Evolutionary conservation across 2,888 invertebrate species (phyloP).

Genomic region (Drosophila lacicola): DNA sequence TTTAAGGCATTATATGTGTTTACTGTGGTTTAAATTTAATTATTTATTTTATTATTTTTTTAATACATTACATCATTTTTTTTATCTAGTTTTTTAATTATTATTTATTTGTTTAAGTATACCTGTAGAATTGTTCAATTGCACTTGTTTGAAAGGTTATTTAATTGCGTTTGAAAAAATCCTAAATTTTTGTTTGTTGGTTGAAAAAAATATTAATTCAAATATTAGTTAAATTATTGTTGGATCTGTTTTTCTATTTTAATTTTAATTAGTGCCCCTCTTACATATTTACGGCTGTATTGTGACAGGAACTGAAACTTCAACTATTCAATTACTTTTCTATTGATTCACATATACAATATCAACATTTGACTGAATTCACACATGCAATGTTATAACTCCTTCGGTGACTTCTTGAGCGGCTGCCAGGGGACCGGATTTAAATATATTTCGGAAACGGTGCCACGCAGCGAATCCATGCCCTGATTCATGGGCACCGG

Average conservation of each 20-base stretch:
- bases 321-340: conserved; percentile 12
- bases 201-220: no score
- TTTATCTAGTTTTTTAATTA: no score
- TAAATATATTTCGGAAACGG: conserved; percentile 80
- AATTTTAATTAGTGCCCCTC: not conserved
- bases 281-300: conserved; percentile 1
- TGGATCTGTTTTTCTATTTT: not conserved
- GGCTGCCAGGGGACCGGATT: conserved; percentile 82
- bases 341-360: conserved; percentile 4
- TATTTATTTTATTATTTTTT: no score
- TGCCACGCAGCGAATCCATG: conserved; percentile 82
- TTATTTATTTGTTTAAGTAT: no score
- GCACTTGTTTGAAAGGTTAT: no score
- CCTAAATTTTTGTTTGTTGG: no score
- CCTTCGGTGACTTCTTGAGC: not conserved
- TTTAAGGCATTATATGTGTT: no score
- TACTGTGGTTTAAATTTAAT: no score
- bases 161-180: no score
- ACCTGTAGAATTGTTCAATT: no score
- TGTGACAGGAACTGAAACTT: conserved; percentile 4
- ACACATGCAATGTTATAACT: conserved; percentile 1
- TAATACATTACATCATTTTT: no score
- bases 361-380: not conserved
- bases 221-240: no score
- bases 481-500: conserved; percentile 84